A percentile compares a stretch with the other conserved stretches of the same genome.
Evolutionary conservation across 1,140 invertebrate genomes (phyloP).

Genomic region (Drosophila sp.): DNA sequence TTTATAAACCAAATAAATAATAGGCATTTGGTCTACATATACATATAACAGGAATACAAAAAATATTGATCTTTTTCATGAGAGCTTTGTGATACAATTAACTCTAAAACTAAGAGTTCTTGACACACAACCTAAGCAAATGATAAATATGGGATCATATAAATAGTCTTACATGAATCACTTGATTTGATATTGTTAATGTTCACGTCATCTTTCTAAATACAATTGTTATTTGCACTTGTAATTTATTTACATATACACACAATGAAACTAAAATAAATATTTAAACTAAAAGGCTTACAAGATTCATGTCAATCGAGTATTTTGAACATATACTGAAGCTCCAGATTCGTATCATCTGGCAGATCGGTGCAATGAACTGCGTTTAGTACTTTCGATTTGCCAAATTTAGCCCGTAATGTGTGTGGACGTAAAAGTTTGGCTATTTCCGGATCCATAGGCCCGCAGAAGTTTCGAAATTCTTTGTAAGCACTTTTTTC

Average conservation of each 20-base stretch:
- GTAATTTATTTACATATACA: constrained; percentile 57
- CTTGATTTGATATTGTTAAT: neutral
- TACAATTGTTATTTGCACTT: constrained; percentile 39
- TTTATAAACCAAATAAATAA: too few species aligned
- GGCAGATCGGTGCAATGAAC: constrained; percentile 96
- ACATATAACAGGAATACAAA: too few species aligned
- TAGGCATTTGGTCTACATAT: too few species aligned
- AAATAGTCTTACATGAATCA: neutral
- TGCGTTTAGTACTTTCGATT: constrained; percentile 92
- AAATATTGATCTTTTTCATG: too few species aligned
- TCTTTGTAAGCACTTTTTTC: constrained; percentile 84
- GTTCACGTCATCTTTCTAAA: constrained; percentile 1
- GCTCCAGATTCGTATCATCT: constrained; percentile 93
- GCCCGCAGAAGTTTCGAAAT: constrained; percentile 94
- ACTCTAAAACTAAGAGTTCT: too few species aligned
- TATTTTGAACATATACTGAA: constrained; percentile 92
- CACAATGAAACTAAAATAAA: constrained; percentile 33
- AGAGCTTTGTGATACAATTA: too few species aligned
- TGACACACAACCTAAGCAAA: too few species aligned
- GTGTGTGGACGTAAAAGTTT: constrained; percentile 91
- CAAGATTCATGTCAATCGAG: constrained; percentile 81
- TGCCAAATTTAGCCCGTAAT: constrained; percentile 92
- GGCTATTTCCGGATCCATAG: constrained; percentile 94
- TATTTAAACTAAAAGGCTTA: constrained; percentile 4
- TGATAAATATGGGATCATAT: neutral